phyloP scores from a whole-genome alignment of 2,888 invertebrate species.

The Rhyacophila evoluta region DNA sequence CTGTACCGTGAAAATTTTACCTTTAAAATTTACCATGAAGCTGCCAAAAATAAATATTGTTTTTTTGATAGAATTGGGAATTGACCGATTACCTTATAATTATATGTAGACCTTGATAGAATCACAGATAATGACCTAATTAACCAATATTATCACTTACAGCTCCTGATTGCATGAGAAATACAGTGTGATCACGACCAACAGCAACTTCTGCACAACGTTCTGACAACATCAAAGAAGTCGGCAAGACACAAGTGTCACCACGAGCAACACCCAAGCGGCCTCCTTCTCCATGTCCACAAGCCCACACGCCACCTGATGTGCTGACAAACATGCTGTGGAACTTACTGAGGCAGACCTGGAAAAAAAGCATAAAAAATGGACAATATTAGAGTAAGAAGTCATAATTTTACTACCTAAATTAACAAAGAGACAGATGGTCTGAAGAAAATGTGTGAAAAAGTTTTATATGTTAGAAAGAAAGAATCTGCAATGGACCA shows the following conservation, averaged over 20 bases:
- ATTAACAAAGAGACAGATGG: too few relatives aligned
- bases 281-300: conserved; percentile 86
- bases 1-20: too few relatives aligned
- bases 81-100: too few relatives aligned
- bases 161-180: conserved; percentile 73
- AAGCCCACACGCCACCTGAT: conserved; percentile 74
- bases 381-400: too few relatives aligned
- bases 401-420: too few relatives aligned
- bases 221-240: conserved; percentile 61
- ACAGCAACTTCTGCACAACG: conserved; percentile 70
- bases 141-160: conserved; percentile 65
- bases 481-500: too few relatives aligned
- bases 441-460: too few relatives aligned
- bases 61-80: too few relatives aligned
- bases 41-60: too few relatives aligned
- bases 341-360: conserved; percentile 82
- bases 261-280: conserved; percentile 78
- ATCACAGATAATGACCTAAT: conserved; percentile 52
- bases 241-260: conserved; percentile 71
- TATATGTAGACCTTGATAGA: neutral
- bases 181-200: conserved; percentile 76
- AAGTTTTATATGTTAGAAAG: too few relatives aligned
- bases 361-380: conserved; percentile 57
- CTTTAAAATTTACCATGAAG: too few relatives aligned
- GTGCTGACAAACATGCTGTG: conserved; percentile 78